A percentile compares a stretch with the other conserved stretches of the same genome.
phyloP scores from a whole-genome alignment of 2,797 vertebrate species.

The Halcyon chelicuti region DNA sequence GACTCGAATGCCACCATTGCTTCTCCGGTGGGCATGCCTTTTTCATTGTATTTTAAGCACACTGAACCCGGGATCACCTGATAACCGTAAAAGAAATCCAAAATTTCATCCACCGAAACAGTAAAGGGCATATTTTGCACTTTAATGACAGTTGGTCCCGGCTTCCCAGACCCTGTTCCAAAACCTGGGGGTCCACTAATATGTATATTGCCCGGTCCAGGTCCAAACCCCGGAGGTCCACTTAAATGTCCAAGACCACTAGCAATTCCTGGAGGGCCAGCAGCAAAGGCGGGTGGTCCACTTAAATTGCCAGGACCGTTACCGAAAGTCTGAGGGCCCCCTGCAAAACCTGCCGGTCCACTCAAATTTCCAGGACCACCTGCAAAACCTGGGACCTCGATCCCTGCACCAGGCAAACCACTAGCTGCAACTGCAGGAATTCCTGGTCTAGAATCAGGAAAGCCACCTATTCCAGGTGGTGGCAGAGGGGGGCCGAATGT shows the following conservation, averaged over 20 bases:
- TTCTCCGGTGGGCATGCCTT: conserved; percentile 96
- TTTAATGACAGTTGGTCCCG: conserved; percentile 94
- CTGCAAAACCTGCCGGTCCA: conserved; percentile 85
- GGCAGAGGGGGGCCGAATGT: conserved; percentile 91
- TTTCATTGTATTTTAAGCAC: conserved; percentile 96
- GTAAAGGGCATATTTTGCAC: conserved; percentile 99
- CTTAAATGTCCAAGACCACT: conserved; percentile 83
- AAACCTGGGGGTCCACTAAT: conserved; percentile 87
- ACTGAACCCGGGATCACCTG: conserved; percentile 96
- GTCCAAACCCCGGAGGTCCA: conserved; percentile 85
- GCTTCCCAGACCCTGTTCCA: conserved; percentile 85
- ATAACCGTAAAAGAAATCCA: conserved; percentile 99
- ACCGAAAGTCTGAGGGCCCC: conserved; percentile 86
- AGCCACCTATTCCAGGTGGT: conserved; percentile 86
- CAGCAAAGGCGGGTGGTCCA: conserved; percentile 78
- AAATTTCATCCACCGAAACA: conserved; percentile 96
- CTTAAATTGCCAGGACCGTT: conserved; percentile 80
- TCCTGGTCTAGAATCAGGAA: conserved; percentile 87
- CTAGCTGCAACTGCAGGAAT: conserved; percentile 86
- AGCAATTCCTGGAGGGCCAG: conserved; percentile 82
- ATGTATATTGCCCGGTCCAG: conserved; percentile 85
- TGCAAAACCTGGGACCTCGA: conserved; percentile 91
- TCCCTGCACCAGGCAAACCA: conserved; percentile 86
- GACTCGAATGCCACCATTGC: conserved; percentile 99
- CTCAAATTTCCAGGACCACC: conserved; percentile 83